A percentile compares a stretch with the other conserved stretches of the same genome.
phyloP scores from a whole-genome alignment of 1,140 invertebrate species.

The Pogonognathellus flavescens region DNA sequence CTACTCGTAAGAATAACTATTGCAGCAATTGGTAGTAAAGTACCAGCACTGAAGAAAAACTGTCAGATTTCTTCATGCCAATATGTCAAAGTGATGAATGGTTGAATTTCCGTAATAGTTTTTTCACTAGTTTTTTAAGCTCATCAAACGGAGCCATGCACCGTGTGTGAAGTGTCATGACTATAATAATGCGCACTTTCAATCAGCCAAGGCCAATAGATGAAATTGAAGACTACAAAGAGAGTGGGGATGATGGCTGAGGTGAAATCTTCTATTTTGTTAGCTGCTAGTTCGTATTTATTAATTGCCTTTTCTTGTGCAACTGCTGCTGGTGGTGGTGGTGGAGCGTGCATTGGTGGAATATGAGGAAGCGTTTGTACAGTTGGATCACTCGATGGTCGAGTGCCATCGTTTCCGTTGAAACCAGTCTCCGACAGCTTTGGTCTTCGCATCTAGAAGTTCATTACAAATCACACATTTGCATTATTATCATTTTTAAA shows the following conservation, averaged over 20 bases:
- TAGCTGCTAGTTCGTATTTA: conserved; percentile 61
- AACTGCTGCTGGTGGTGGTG: not conserved
- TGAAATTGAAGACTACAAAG: conserved; percentile 65
- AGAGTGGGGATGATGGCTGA: conserved; percentile 63
- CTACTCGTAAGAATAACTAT: no score
- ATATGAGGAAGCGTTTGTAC: not conserved
- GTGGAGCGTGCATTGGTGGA: not conserved
- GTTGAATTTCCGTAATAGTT: no score
- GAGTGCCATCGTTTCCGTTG: not conserved
- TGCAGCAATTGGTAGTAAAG: no score
- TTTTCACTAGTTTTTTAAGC: no score
- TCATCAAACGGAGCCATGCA: conserved; percentile 16
- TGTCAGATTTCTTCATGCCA: no score
- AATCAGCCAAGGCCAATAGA: conserved; percentile 67
- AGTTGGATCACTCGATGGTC: conserved; percentile 39
- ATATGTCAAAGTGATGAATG: no score
- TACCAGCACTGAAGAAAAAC: no score
- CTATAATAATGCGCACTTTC: conserved; percentile 58
- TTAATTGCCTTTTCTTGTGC: conserved; percentile 21
- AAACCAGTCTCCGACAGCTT: conserved; percentile 53
- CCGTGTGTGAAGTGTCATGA: not conserved
- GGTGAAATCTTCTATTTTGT: conserved; percentile 63
- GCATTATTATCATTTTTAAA: no score
- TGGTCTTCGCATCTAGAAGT: conserved; percentile 51
- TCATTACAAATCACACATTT: not conserved